phyloP scores from a whole-genome alignment of 2,113 vertebrate genomes.

The Fulica atra region DNA sequence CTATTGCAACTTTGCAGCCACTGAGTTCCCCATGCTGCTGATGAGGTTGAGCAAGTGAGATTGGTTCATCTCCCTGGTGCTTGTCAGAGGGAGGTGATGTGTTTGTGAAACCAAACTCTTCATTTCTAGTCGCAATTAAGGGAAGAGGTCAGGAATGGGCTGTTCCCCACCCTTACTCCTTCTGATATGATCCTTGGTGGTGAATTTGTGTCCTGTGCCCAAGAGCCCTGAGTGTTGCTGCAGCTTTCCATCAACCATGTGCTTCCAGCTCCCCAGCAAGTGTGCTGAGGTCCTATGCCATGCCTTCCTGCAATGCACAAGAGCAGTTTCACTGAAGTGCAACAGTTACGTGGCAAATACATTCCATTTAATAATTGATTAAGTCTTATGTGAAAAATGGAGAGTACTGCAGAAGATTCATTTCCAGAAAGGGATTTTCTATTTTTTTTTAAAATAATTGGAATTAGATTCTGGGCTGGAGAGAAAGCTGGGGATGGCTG shows the following conservation, averaged over 20 bases:
- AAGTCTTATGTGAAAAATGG: conserved; percentile 45
- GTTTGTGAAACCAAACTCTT: background rate
- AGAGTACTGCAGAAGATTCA: conserved; percentile 25
- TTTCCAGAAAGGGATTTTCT: conserved; percentile 28
- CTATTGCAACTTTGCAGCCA: background rate
- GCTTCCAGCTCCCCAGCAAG: background rate
- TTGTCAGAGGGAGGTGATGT: background rate
- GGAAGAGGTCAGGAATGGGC: background rate
- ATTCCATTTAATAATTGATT: conserved; percentile 57
- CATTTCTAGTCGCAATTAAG: background rate
- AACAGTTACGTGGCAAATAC: background rate
- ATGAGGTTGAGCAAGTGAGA: background rate
- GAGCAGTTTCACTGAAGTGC: background rate
- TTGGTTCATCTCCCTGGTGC: background rate
- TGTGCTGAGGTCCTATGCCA: background rate
- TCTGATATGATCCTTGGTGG: accelerated
- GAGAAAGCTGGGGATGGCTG: conserved; percentile 36
- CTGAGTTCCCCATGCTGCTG: background rate
- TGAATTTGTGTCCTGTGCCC: background rate
- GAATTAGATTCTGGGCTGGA: conserved; percentile 48
- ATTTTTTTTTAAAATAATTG: background rate
- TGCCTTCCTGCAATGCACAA: background rate
- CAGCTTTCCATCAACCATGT: accelerated
- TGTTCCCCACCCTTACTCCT: background rate
- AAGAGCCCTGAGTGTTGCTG: background rate